Percentiles rank a stretch among this genome's conserved stretches.
phyloP scores from a whole-genome alignment of 2,113 vertebrate genomes.

The Albula goreensis region DNA sequence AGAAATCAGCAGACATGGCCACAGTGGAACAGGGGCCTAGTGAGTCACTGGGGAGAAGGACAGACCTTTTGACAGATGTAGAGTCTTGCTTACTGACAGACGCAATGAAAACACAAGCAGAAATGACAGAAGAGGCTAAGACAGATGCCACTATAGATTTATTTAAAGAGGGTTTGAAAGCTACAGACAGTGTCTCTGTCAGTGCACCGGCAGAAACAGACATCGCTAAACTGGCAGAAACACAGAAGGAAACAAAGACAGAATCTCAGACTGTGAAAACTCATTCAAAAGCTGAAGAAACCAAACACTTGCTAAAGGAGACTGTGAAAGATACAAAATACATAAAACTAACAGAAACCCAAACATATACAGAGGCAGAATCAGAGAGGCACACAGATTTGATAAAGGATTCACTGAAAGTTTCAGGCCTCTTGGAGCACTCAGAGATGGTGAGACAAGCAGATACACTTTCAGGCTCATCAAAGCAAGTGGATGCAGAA shows the following conservation, averaged over 20 bases:
- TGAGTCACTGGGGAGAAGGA: background rate
- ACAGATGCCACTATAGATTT: background rate
- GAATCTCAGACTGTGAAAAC: background rate
- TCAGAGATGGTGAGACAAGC: background rate
- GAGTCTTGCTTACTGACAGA: background rate
- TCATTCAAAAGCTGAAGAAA: background rate
- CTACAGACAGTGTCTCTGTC: background rate
- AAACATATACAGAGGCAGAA: background rate
- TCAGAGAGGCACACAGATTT: background rate
- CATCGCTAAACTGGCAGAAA: background rate
- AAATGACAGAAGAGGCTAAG: background rate
- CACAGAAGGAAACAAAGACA: background rate
- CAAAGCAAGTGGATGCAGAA: background rate
- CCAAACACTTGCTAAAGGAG: background rate
- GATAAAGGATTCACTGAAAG: background rate
- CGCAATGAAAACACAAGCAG: background rate
- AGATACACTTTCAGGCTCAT: background rate
- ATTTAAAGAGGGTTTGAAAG: background rate
- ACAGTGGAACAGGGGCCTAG: background rate
- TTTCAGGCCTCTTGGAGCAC: background rate
- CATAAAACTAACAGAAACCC: background rate
- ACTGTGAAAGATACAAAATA: too few species aligned
- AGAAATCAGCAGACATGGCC: slow-evolving; percentile 22
- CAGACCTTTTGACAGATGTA: slow-evolving; percentile 20
- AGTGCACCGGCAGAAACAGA: background rate